phyloP scores from a whole-genome alignment of 2,113 vertebrate genomes.

The Malurus cyaneus region DNA sequence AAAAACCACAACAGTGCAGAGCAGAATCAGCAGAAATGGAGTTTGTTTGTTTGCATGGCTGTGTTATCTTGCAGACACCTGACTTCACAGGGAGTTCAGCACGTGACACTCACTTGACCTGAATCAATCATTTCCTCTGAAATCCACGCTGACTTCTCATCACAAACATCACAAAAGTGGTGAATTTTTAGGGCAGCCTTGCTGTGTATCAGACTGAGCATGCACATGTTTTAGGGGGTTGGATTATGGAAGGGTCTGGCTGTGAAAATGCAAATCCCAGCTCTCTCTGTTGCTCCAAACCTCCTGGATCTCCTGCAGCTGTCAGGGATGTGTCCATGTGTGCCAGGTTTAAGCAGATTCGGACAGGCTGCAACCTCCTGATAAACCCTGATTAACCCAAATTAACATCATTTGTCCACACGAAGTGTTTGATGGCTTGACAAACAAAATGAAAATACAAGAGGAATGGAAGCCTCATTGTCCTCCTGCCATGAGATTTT shows the following conservation, averaged over 20 bases:
- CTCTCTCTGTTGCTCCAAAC: background rate
- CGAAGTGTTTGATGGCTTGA: background rate
- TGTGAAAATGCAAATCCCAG: background rate
- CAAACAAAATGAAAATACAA: background rate
- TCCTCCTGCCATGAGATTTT: background rate
- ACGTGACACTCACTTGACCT: background rate
- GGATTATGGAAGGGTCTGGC: background rate
- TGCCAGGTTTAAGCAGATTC: background rate
- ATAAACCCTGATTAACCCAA: background rate
- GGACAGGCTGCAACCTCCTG: background rate
- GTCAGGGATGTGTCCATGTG: background rate
- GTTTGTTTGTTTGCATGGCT: background rate
- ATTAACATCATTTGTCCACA: background rate
- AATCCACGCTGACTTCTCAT: background rate
- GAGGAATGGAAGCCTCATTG: background rate
- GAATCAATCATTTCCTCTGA: background rate
- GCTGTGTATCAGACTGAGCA: background rate
- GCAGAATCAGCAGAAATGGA: background rate
- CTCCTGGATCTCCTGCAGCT: background rate
- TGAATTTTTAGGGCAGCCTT: background rate
- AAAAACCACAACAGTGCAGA: background rate
- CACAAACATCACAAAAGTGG: background rate
- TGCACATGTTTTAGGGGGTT: background rate
- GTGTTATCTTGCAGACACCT: background rate
- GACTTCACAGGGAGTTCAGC: background rate